These are phyloP conservation scores for Anarrhichthys ocellatus DNA, from an alignment of 2,113 vertebrate species.

Conservation along the genomic window DNA sequence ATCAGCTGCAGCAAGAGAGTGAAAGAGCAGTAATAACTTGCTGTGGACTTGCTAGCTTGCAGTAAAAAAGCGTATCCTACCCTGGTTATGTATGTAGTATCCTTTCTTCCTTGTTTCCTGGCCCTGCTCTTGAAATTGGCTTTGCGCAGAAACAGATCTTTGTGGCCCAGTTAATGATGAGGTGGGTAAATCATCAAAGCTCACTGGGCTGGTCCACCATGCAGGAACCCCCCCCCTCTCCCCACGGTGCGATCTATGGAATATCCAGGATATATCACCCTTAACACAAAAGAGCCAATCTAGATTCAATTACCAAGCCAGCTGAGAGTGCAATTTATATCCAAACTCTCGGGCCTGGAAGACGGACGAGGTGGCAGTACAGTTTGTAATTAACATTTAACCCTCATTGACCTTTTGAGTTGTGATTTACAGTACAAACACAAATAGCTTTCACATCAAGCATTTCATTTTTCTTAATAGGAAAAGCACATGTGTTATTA, in stretches of 20 bases:
- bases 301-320: conserved; percentile 75
- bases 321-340: conserved; percentile 72
- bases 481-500: neutral
- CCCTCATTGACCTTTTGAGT: conserved; percentile 64
- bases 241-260: conserved; percentile 48
- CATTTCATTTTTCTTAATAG: neutral
- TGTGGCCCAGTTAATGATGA: conserved; percentile 58
- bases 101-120: conserved; percentile 25
- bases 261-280: conserved; percentile 62
- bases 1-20: conserved; percentile 41
- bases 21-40: conserved; percentile 39
- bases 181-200: conserved; percentile 63
- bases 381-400: conserved; percentile 70
- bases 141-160: conserved; percentile 58
- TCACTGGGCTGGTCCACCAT: conserved; percentile 46
- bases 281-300: conserved; percentile 72
- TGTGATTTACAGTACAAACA: conserved; percentile 56
- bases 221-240: conserved; percentile 16
- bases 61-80: conserved; percentile 13
- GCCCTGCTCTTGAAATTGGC: conserved; percentile 52
- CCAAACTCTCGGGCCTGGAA: conserved; percentile 57
- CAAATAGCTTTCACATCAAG: conserved; percentile 23
- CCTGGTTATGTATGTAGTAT: conserved; percentile 20
- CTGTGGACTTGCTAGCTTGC: conserved; percentile 15
- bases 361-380: conserved; percentile 62